phyloP scores from a whole-genome alignment of 35 echinoderm and acorn worm genomes.

The Eucidaris tribuloides region DNA sequence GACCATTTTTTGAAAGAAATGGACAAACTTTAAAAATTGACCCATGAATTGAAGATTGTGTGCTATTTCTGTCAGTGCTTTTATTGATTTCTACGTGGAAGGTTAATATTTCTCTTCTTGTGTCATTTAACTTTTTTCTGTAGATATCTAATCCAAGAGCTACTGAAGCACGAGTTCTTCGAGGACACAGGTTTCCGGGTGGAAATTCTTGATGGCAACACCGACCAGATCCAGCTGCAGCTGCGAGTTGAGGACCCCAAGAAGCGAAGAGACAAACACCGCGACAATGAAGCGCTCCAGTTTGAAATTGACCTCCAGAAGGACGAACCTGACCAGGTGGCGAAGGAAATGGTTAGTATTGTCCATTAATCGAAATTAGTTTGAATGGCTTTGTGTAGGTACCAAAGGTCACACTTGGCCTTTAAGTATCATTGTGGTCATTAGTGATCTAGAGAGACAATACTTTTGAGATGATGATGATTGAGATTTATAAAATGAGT shows the following conservation, averaged over 20 bases:
- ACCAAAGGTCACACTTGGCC: background rate
- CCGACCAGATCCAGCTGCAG: constrained; percentile 78
- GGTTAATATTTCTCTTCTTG: background rate
- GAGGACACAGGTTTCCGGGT: constrained; percentile 98
- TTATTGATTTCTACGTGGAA: background rate
- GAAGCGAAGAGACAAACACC: constrained; percentile 95
- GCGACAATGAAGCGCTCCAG: constrained; percentile 96
- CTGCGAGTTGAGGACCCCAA: constrained; percentile 94
- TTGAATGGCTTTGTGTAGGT: background rate
- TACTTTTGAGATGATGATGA: background rate
- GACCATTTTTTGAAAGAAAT: background rate
- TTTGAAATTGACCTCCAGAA: constrained; percentile 93
- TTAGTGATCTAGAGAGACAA: background rate
- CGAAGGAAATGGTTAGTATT: constrained; percentile 87
- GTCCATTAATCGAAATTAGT: background rate
- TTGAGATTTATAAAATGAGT: background rate
- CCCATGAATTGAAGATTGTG: background rate
- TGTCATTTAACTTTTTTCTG: background rate
- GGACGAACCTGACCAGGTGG: constrained; percentile 95
- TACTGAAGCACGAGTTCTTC: constrained; percentile 95
- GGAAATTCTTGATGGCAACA: constrained; percentile 81
- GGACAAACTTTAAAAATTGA: background rate
- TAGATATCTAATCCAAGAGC: constrained; percentile 82
- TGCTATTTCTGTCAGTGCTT: background rate
- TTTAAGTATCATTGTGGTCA: background rate